phyloP scores from a whole-genome alignment of 1,140 invertebrate genomes.

The Panagrolaimus sp. region DNA sequence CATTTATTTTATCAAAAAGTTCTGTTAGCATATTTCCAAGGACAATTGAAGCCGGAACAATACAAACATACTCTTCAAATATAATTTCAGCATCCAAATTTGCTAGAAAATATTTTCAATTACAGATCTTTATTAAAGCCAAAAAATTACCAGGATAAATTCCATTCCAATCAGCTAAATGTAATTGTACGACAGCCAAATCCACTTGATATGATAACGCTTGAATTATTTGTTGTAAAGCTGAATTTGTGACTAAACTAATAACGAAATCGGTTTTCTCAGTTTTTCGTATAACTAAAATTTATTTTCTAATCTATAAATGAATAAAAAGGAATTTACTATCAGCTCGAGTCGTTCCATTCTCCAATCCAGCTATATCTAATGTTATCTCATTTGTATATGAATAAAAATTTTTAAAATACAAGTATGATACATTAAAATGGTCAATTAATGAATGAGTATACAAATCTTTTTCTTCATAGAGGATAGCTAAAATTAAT shows the following conservation, averaged over 20 bases:
- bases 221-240: background rate
- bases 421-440: background rate
- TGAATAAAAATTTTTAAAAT: background rate
- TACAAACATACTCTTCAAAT: background rate
- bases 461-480: background rate
- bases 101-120: background rate
- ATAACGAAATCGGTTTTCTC: conserved; percentile 9
- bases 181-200: background rate
- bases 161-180: conserved; percentile 7
- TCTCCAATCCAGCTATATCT: background rate
- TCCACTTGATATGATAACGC: background rate
- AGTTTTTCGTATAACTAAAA: background rate
- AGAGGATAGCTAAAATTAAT: background rate
- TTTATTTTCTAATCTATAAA: too few relatives aligned
- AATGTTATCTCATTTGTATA: background rate
- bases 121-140: background rate
- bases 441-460: conserved; percentile 3
- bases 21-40: conserved; percentile 41
- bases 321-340: background rate
- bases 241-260: background rate
- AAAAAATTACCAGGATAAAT: background rate
- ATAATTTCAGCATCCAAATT: background rate
- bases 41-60: conserved; percentile 20
- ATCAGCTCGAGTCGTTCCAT: background rate
- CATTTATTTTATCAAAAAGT: conserved; percentile 35